A percentile compares a stretch with the other conserved stretches of the same genome.
These are phyloP conservation scores for Melanostoma mellinum DNA, from an alignment of 2,888 invertebrate species.

Conservation along the genomic window DNA sequence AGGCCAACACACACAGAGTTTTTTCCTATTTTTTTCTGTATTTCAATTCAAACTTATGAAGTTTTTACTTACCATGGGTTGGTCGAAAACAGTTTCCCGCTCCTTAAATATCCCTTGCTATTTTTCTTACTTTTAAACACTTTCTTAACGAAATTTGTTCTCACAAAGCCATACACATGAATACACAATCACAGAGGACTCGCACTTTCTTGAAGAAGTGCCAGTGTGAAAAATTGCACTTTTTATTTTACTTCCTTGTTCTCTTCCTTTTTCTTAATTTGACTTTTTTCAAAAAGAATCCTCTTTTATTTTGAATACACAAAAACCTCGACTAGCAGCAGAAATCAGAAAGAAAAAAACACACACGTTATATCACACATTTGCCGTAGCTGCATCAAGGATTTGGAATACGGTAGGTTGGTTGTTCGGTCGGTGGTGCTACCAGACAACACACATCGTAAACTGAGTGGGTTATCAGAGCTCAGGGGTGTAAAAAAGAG, in stretches of 20 bases:
- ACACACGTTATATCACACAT: slow-evolving; percentile 68
- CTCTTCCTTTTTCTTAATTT: slow-evolving; percentile 16
- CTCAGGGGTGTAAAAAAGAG: slow-evolving; percentile 15
- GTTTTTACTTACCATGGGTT: slow-evolving; percentile 15
- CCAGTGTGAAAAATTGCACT: slow-evolving; percentile 41
- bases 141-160: no score
- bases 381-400: slow-evolving; percentile 55
- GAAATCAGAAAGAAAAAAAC: slow-evolving; percentile 1
- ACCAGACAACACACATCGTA: slow-evolving; percentile 39
- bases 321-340: slow-evolving; percentile 22
- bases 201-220: slow-evolving; percentile 39
- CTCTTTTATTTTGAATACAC: slow-evolving; percentile 37
- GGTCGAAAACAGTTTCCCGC: no score
- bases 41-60: no score
- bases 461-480: slow-evolving; percentile 39
- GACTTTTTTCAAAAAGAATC: slow-evolving; percentile 18
- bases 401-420: slow-evolving; percentile 38
- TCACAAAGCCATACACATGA: not conserved
- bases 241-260: slow-evolving; percentile 30
- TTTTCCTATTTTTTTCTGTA: no score
- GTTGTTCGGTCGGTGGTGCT: slow-evolving; percentile 15
- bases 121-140: no score
- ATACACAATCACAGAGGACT: not conserved
- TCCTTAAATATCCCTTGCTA: no score
- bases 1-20: not conserved